Conservation (phyloP, 2,888 invertebrate species). For the Drosophila sordidula region DNA sequence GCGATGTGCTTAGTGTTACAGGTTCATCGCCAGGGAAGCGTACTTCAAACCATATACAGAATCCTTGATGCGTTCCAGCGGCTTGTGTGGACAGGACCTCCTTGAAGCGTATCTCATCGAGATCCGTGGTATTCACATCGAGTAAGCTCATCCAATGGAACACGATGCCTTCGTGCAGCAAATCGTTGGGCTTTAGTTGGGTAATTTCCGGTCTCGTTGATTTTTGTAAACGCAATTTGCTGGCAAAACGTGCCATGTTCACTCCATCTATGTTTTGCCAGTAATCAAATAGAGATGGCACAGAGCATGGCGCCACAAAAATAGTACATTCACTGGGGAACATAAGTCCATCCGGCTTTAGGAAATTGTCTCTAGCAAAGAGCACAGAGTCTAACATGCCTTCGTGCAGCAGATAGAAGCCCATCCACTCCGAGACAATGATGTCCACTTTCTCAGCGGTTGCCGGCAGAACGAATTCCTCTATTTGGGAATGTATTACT, state of each 20-base stretch:
- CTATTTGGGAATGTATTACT: slow-evolving; percentile 85
- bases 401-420: slow-evolving; percentile 97
- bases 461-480: slow-evolving; percentile 88
- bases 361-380: slow-evolving; percentile 91
- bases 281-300: slow-evolving; percentile 88
- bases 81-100: slow-evolving; percentile 86
- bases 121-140: slow-evolving; percentile 87
- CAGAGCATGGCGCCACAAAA: slow-evolving; percentile 85
- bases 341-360: slow-evolving; percentile 90
- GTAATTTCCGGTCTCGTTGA: slow-evolving; percentile 88
- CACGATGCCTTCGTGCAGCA: slow-evolving; percentile 88
- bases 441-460: slow-evolving; percentile 91
- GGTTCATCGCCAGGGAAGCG: slow-evolving; percentile 88
- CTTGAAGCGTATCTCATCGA: slow-evolving; percentile 87
- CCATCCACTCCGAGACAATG: slow-evolving; percentile 99
- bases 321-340: slow-evolving; percentile 90
- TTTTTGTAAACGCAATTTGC: slow-evolving; percentile 88
- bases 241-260: slow-evolving; percentile 89
- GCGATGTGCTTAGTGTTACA: slow-evolving; percentile 92
- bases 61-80: slow-evolving; percentile 89
- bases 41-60: slow-evolving; percentile 93
- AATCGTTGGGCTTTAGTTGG: slow-evolving; percentile 86
- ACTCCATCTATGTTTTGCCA: slow-evolving; percentile 94
- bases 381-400: slow-evolving; percentile 97
- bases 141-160: slow-evolving; percentile 90